A percentile compares a stretch with the other conserved stretches of the same genome.
phyloP scores from a whole-genome alignment of 2,113 vertebrate species.

The Parus major region DNA sequence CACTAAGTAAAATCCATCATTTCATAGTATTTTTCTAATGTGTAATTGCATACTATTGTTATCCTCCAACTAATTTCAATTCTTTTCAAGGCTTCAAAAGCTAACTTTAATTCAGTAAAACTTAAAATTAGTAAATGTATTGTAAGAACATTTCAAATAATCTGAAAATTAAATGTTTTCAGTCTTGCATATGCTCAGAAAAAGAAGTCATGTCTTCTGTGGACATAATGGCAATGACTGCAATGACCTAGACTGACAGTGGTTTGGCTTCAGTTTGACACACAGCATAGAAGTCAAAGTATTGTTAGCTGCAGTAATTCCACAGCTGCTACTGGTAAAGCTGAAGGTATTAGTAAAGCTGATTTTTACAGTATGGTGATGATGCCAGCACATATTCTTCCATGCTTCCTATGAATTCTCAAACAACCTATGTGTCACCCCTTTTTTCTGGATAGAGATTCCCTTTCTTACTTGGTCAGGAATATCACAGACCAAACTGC shows the following conservation, averaged over 20 bases:
- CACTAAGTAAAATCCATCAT: not conserved
- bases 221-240: not conserved
- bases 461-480: not conserved
- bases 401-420: not conserved
- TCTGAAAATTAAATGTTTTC: not conserved
- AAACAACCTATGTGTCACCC: not conserved
- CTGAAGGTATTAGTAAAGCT: not conserved
- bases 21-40: not conserved
- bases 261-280: not conserved
- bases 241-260: not conserved
- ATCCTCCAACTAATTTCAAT: not conserved
- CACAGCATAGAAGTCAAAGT: not conserved
- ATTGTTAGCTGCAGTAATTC: not conserved
- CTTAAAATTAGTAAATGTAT: not conserved
- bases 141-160: not conserved
- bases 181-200: not conserved
- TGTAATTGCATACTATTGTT: not conserved
- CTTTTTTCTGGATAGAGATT: not conserved
- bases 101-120: not conserved
- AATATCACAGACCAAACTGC: not conserved
- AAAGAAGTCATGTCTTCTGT: not conserved
- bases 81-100: not conserved
- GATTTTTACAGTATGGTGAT: not conserved
- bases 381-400: not conserved
- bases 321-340: not conserved